Conservation (phyloP, 1,140 invertebrate species). For the Bathynomus jamesi region DNA sequence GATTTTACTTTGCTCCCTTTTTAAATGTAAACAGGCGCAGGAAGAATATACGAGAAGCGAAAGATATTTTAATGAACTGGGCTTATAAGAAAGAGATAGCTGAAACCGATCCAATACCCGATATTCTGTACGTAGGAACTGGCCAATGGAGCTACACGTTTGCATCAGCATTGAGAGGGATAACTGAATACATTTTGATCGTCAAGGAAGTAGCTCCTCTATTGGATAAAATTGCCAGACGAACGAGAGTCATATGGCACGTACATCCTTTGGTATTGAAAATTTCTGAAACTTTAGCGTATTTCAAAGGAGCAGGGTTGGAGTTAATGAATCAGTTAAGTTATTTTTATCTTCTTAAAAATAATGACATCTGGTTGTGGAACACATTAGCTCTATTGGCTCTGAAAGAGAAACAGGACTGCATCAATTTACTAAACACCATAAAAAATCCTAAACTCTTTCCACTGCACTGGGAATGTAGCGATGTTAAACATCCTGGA, state of each 20-base stretch:
- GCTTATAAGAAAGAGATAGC: background rate
- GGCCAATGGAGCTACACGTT: background rate
- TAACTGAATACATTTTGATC: background rate
- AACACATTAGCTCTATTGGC: background rate
- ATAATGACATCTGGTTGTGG: background rate
- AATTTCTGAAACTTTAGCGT: background rate
- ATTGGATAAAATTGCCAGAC: background rate
- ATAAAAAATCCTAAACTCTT: background rate
- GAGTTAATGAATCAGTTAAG: background rate
- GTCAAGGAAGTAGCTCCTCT: background rate
- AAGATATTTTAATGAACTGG: background rate
- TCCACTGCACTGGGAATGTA: background rate
- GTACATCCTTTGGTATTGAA: background rate
- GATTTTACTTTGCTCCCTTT: background rate
- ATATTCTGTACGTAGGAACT: background rate
- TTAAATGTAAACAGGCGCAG: background rate
- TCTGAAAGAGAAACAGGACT: background rate
- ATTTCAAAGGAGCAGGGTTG: background rate
- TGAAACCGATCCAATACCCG: background rate
- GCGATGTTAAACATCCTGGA: background rate
- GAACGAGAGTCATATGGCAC: background rate
- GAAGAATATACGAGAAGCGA: background rate
- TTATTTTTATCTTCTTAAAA: background rate
- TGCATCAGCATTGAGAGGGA: background rate
- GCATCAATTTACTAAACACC: background rate